Conservation (phyloP, 2,888 invertebrate species). For the Caenorhabditis auriculariae region DNA sequence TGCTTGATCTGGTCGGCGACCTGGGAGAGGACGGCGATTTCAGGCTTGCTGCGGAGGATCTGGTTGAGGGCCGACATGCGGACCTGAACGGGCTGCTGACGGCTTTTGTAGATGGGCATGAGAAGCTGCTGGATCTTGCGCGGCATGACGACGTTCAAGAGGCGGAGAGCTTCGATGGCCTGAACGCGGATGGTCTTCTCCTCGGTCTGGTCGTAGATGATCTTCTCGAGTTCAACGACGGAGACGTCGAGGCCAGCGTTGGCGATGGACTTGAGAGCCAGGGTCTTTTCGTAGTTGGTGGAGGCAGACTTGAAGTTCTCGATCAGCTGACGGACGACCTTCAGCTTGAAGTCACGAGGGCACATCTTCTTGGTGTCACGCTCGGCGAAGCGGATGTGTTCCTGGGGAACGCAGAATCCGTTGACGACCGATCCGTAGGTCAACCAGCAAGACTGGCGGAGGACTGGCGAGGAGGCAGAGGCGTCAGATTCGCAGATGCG, state of each 20-base stretch:
- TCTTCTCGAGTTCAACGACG: slow-evolving; percentile 53
- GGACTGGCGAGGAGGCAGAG: slow-evolving; percentile 18
- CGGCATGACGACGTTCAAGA: slow-evolving; percentile 25
- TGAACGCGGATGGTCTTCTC: slow-evolving; percentile 45
- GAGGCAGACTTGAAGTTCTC: slow-evolving; percentile 32
- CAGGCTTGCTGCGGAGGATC: slow-evolving; percentile 47
- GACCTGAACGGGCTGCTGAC: slow-evolving; percentile 44
- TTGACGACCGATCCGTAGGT: slow-evolving; percentile 47
- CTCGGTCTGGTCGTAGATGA: slow-evolving; percentile 46
- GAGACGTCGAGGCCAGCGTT: slow-evolving; percentile 58
- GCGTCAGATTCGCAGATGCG: slow-evolving; percentile 35
- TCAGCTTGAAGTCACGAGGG: slow-evolving; percentile 40
- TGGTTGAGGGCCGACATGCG: slow-evolving; percentile 52
- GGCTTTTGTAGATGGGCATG: slow-evolving; percentile 54
- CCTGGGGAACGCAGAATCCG: slow-evolving; percentile 46
- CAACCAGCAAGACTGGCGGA: slow-evolving; percentile 50
- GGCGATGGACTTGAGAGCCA: slow-evolving; percentile 56
- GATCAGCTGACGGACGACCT: slow-evolving; percentile 31
- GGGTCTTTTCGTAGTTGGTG: slow-evolving; percentile 49
- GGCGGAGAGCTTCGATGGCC: slow-evolving; percentile 57
- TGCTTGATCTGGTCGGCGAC: slow-evolving; percentile 37
- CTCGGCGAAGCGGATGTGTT: slow-evolving; percentile 1
- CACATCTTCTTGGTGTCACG: slow-evolving; percentile 25
- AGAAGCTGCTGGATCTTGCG: slow-evolving; percentile 51
- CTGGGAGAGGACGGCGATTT: slow-evolving; percentile 44